Conservation (phyloP, 2,113 vertebrate genomes). For the Hypocryptadius cinnamomeus region DNA sequence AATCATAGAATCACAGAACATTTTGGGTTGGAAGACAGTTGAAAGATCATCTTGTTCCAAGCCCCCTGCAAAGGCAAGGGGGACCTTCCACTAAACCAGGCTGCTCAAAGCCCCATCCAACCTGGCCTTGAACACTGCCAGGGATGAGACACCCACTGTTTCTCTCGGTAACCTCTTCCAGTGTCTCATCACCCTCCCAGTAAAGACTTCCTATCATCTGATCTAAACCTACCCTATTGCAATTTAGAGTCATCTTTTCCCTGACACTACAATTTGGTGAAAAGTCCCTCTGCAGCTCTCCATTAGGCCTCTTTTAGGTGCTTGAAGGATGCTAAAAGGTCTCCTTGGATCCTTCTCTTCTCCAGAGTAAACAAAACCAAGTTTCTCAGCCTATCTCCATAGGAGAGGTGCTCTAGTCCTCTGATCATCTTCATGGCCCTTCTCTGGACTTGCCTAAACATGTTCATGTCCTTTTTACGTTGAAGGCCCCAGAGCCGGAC, state of each 20-base stretch:
- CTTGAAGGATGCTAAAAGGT: neutral
- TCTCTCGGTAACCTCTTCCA: neutral
- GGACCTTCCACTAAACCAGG: neutral
- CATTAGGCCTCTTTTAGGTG: neutral
- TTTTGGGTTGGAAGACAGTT: neutral
- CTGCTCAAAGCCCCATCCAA: neutral
- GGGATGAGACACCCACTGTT: neutral
- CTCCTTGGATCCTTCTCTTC: neutral
- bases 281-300: neutral
- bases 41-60: neutral
- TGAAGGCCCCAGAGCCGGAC: neutral
- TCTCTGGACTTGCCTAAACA: neutral
- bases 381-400: neutral
- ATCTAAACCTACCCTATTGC: neutral
- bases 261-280: neutral
- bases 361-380: neutral
- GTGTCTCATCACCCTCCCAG: neutral
- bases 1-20: neutral
- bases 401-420: neutral
- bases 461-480: too few species aligned
- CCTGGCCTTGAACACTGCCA: neutral
- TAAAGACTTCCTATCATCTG: neutral
- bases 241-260: neutral
- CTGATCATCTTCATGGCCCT: neutral
- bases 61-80: neutral